phyloP scores from a whole-genome alignment of 2,888 invertebrate species.

The Coleophora flavipennella region DNA sequence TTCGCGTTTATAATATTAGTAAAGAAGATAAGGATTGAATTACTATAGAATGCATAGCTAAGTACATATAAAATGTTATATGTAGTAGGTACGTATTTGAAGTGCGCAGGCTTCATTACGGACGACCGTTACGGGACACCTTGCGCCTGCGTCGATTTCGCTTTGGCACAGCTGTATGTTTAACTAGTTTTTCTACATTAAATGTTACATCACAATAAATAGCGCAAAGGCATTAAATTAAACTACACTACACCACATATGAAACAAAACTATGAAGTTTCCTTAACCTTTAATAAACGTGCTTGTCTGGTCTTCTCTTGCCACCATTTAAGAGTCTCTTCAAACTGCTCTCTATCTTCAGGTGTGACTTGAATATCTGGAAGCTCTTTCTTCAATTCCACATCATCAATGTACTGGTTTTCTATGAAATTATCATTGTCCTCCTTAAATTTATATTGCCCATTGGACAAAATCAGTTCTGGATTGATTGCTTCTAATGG shows the following conservation, averaged over 20 bases:
- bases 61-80: conserved; percentile 10
- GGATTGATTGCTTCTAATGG: conserved; percentile 44
- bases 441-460: conserved; percentile 47
- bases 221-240: conserved; percentile 12
- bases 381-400: conserved; percentile 60
- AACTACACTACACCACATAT: conserved; percentile 15
- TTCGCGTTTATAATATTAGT: too few species aligned
- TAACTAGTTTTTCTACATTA: conserved; percentile 17
- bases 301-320: conserved; percentile 60
- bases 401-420: conserved; percentile 50
- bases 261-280: conserved; percentile 11
- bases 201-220: too few species aligned
- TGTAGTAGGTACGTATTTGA: conserved; percentile 15
- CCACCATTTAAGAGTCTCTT: conserved; percentile 69
- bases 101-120: conserved; percentile 29
- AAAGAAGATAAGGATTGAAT: too few species aligned
- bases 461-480: conserved; percentile 39
- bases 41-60: too few species aligned
- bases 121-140: conserved; percentile 61
- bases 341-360: conserved; percentile 62
- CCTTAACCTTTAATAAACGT: conserved; percentile 33
- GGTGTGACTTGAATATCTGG: conserved; percentile 63
- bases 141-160: conserved; percentile 51
- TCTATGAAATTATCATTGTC: conserved; percentile 52
- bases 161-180: conserved; percentile 69